Evolutionary conservation across 2,888 invertebrate genomes (phyloP), one percentile per base, ranked within the genome.

Genomic region (Cyclophora punctaria): DNA sequence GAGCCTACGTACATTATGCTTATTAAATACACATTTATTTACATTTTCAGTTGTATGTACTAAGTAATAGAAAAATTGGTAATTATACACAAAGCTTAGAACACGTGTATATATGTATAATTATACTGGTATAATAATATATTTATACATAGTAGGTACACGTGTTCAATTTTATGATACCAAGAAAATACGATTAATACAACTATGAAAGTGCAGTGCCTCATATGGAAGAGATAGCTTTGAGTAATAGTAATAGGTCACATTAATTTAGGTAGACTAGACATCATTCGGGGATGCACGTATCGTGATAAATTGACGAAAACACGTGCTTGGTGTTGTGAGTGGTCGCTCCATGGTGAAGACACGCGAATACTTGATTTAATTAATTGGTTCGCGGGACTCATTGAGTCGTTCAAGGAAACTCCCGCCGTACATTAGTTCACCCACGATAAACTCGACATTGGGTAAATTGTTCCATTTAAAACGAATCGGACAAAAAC

Each of bases 321-420:
- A 62, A 59, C 71, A 71, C 63, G 66, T 71, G 69, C 57, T 59
- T 53, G 51, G 49, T 55, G 62, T 63, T 63, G 48, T 55, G 55
- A 37, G 53, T 56, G 53, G 59, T 57, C 54, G 60, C 66, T 68
- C 67, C 65, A 63, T 68, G 69, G 67, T 64, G 62, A 61, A 60
- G 60, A 67, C 75, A 76, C 73, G 74, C 75, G 70, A 77, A 64
- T 57, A 60, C 65, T 69, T 69, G 66, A 78, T 76, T 72, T 67
- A 58, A 69, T 75, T 70, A 79, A 81, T 81, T 80, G 73, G 69
- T 72, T 68, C 69, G 70, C 75, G 68, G 70, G 71, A 68, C 63
- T 51, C 66, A 64, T 62, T 66, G 61, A 56, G 57, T 54, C 48
- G 58, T 59, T 62, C 69, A 64, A 68, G 68, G 69, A 64, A 66